Evolutionary conservation across 2,113 vertebrate genomes (phyloP), one percentile per base, ranked within the genome.

Genomic region (Ranitomeya variabilis): DNA sequence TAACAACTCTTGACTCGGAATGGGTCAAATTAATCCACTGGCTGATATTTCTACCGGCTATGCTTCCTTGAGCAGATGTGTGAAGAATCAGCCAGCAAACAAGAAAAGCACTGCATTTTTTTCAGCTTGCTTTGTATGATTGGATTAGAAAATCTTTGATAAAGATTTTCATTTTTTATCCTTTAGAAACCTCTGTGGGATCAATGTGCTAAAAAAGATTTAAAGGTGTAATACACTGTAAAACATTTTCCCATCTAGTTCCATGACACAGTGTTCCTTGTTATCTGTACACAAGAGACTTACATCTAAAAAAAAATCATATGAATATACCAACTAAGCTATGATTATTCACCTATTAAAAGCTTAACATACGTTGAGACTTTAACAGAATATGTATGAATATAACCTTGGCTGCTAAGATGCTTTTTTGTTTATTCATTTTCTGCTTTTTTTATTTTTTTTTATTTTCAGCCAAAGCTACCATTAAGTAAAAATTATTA

Each of bases 21-120:
- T 83, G 54, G 60, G 26, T 64, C 37, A 83, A 83, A 66, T 62
- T 37, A 80, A 54, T 80, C 45, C 57, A 59, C 23, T 26, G 26
- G 80, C 59, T 66, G 60, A 31, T 64, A 83, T 83, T 64, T 66
- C 80, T 78, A 37, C 26, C 9, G 13, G 80, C 80, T 51, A 83
- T 83, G 60, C 80, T 64, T 83, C 31, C 59, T 2, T 66, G 31
- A 62, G 62, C 60, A 83, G 31, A 83, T 83, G 60, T 83, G 18
- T 23, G 31, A 54, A 78, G 19, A 78, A 78, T n/a, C 45, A 55
- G 52, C 51, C 52, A 55, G 51, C 2, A 78, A 78, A 78, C 19
- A 23, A 21, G 18, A 55, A 78, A n/a, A 23, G 12, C 12, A 6
- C 76, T 18, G 51, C 0, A 21, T 55, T 78, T 45, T 78, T 78